Conservation (phyloP, 1,140 invertebrate genomes). For the Notospermus geniculatus region DNA sequence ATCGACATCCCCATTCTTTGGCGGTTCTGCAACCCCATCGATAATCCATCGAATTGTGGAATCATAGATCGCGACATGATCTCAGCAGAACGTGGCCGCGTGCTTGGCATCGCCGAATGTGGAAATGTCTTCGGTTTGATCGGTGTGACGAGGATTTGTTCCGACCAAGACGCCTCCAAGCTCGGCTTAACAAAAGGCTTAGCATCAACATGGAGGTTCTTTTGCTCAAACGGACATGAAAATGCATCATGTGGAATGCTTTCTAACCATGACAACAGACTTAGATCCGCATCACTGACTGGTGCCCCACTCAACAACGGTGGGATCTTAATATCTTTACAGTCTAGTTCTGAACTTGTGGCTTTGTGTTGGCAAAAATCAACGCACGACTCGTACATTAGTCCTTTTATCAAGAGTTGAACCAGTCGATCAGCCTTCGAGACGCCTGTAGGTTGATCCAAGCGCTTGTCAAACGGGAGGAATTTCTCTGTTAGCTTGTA, state of each 20-base stretch:
- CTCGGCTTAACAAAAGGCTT: constrained; percentile 81
- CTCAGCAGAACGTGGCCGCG: constrained; percentile 80
- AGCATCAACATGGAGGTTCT: constrained; percentile 81
- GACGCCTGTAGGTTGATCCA: constrained; percentile 25
- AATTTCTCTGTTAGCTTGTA: constrained; percentile 83
- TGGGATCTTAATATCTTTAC: constrained; percentile 37
- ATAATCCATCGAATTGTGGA: constrained; percentile 70
- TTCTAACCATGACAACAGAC: constrained; percentile 90
- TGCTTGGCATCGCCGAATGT: constrained; percentile 87
- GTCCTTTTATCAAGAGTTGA: constrained; percentile 80
- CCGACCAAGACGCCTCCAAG: constrained; percentile 93
- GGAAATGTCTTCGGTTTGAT: constrained; percentile 92
- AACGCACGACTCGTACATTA: constrained; percentile 94
- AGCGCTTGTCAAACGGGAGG: constrained; percentile 67
- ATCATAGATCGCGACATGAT: constrained; percentile 89
- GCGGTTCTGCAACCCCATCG: constrained; percentile 37
- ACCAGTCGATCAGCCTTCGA: constrained; percentile 67
- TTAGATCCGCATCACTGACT: constrained; percentile 73
- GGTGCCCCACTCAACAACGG: constrained; percentile 41
- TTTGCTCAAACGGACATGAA: constrained; percentile 89
- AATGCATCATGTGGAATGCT: constrained; percentile 86
- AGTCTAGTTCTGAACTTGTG: constrained; percentile 53
- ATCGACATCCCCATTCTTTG: constrained; percentile 61
- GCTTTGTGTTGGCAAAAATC: constrained; percentile 94
- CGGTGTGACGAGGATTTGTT: constrained; percentile 92